Conservation (phyloP, 2,888 invertebrate genomes). For the Troides aeacus region DNA sequence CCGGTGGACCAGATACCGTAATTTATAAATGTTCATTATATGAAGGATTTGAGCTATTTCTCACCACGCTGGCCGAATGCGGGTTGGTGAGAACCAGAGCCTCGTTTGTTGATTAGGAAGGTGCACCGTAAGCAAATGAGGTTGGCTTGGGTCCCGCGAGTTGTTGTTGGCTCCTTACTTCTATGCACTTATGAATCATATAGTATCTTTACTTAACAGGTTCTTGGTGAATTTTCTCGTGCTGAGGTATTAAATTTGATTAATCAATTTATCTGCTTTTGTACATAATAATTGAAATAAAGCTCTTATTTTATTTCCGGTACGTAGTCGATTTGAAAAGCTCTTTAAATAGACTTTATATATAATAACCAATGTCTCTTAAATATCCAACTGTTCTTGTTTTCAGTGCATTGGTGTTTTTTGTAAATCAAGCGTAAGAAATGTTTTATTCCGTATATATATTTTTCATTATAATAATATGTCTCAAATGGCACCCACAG, state of each 20-base stretch:
- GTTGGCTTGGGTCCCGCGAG: too few species aligned
- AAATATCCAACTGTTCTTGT: background rate
- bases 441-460: background rate
- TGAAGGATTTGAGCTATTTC: too few species aligned
- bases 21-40: too few species aligned
- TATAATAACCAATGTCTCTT: too few species aligned
- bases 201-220: background rate
- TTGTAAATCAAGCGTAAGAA: slow-evolving; percentile 7
- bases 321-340: background rate
- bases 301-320: background rate
- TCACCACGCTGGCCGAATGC: too few species aligned
- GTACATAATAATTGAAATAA: background rate
- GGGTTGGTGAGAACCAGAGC: too few species aligned
- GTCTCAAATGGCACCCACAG: too few species aligned
- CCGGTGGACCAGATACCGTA: too few species aligned
- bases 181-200: background rate
- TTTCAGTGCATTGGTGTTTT: slow-evolving; percentile 4
- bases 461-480: background rate
- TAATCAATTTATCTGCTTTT: background rate
- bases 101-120: too few species aligned
- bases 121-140: too few species aligned
- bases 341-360: background rate
- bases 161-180: too few species aligned
- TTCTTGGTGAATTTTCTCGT: background rate
- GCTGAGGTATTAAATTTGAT: background rate